Base-by-base conservation (phyloP, 2,113 vertebrate genomes). In the Halcyon malimbica region DNA sequence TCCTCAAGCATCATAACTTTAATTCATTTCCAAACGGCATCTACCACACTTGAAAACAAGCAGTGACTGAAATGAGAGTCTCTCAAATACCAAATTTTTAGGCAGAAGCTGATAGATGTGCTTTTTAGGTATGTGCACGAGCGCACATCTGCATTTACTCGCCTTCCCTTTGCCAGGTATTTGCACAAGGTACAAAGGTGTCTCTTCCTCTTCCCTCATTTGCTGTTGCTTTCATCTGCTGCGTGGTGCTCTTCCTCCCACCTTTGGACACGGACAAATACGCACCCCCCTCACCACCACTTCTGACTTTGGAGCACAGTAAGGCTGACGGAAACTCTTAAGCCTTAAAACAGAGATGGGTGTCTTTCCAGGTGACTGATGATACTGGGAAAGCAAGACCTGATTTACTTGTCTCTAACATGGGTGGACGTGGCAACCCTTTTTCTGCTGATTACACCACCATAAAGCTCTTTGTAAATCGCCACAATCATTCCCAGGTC, bases 121-220 rank as follows among this genome's bases (percentile, higher is more conserved):
- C 4, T 37, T 68, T 60, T 54, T 16, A 29, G 24, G 9, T 7
- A 16, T 0, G 6, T 12, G 18, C 69, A 78, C 2, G 29, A 20
- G 39, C 23, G 44, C 2, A 33, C 2, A 25, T 5, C 33, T 83
- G 33, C 21, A 3, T 53, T 63, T 28, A 16, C n/a, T 17, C 5
- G 15, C n/a, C 53, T n/a, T 37, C n/a, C 46, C 63, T 60, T 69
- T 23, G 35, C 44, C n/a, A 62, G 64, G 35, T 65, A 50, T 44
- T 42, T 53, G 37, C 70, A 87, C 26, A 11, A 54, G 35, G 29
- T 28, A 42, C 63, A 88, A 75, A 54, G 0, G 20, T 10, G 16
- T 28, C 54, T n/a, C n/a, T 54, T 67, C 35, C 26, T 39, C 39
- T n/a, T 33, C 18, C 28, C 33, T 77, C 7, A 3, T 11, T 19